Evolutionary conservation across 30 jellyfish, hydroid and myxozoan species (phyloP), one percentile per base, ranked within the genome.

Genomic region (Rhopilema esculentum): DNA sequence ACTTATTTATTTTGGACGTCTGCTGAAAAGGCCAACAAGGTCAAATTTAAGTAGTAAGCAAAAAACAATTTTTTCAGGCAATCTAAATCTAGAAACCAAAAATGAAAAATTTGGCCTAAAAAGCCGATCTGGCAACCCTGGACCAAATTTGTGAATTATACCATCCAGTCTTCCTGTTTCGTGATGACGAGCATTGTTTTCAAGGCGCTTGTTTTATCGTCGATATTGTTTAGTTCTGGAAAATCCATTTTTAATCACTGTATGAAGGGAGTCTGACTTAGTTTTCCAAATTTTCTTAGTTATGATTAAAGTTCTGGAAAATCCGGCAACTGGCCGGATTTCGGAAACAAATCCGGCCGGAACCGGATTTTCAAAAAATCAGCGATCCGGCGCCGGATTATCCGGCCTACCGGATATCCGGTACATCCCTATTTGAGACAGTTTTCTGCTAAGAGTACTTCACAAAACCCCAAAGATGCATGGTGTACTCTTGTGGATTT

Each of bases 141-240:
- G 57, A 40, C 57, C 57, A 40, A 40, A 40, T 40, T 40, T 40
- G 57, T 40, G 57, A 40, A 40, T 40, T 40, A 40, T 40, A 40
- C 12, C 6, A 40, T 40, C 57, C 57, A 40, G 57, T 40, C 57
- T 40, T 40, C 57, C 57, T 40, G 57, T 40, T 40, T 40, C 57
- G 57, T 40, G 57, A 40, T 40, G 57, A 40, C 57, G 57, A 40
- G 57, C 57, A 40, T 12, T 40, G 57, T 40, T 40, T 40, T 40
- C 57, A 40, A 40, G 57, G 57, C 57, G 57, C 57, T 40, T 40
- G 57, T 40, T 40, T 40, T 40, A 40, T 40, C 57, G 57, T 0
- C 33, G 27, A 49, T 31, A 22, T 32, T 71, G 82, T 71, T 71
- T 71, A 24, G 82, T 61, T 71, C 49, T 71, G 82, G 65, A 71